Conservation (phyloP, 2,797 vertebrate species). For the Amazona finschi region DNA sequence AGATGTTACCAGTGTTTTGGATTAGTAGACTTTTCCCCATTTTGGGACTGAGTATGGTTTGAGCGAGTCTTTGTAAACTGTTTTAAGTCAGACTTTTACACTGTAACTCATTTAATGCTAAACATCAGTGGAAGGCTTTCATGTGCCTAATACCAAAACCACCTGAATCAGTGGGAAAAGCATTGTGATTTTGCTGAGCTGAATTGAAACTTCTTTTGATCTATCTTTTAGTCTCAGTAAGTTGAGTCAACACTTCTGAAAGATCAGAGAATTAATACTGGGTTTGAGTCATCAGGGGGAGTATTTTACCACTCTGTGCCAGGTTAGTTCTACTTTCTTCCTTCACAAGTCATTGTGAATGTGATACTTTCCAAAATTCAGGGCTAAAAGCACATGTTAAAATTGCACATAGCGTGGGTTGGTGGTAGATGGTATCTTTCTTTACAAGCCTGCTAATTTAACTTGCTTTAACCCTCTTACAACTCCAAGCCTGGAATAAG, state of each 20-base stretch:
- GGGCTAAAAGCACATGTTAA: background rate
- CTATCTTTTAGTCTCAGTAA: background rate
- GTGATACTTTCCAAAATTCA: background rate
- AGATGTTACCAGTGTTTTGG: background rate
- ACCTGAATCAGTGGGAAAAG: background rate
- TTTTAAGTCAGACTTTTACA: background rate
- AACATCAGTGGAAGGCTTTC: background rate
- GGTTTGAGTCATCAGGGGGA: slow-evolving; percentile 42
- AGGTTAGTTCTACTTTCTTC: slow-evolving; percentile 24
- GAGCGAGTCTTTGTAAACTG: background rate
- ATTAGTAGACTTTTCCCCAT: background rate
- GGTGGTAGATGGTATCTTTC: background rate
- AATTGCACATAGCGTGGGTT: background rate
- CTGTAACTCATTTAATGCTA: background rate
- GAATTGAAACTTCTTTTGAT: background rate
- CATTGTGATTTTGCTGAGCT: background rate
- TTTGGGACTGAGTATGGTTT: background rate
- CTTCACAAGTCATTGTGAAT: slow-evolving; percentile 4
- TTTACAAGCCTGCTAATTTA: background rate
- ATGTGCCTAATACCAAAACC: background rate
- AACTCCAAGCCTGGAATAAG: background rate
- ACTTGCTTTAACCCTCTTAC: background rate
- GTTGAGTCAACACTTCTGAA: background rate
- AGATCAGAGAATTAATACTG: background rate
- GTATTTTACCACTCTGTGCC: background rate